A percentile compares a stretch with the other conserved stretches of the same genome.
Conservation (phyloP, 2,113 vertebrate genomes). For the Cardinalis cardinalis region DNA sequence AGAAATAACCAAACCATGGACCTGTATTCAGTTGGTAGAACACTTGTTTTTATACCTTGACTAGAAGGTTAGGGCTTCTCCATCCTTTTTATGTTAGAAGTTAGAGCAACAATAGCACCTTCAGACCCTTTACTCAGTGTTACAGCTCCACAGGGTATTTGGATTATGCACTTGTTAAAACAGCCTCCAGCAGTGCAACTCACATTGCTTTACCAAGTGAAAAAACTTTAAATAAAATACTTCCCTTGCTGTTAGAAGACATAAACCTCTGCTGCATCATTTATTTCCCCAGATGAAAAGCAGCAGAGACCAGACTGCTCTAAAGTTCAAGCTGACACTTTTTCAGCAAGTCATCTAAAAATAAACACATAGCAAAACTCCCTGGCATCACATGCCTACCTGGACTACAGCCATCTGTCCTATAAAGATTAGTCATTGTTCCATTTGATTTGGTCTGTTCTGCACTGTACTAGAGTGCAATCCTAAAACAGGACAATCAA, state of each 20-base stretch:
- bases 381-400: conserved; percentile 14
- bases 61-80: not conserved
- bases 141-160: not conserved
- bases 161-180: not conserved
- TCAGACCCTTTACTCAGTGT: not conserved
- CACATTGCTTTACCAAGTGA: not conserved
- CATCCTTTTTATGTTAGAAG: not conserved
- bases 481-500: not conserved
- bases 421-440: conserved; percentile 27
- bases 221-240: not conserved
- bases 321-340: conserved; percentile 17
- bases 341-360: conserved; percentile 13
- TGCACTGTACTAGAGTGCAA: not conserved
- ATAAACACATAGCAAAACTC: conserved; percentile 13
- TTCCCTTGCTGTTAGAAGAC: not conserved
- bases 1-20: not conserved
- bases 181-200: not conserved
- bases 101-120: not conserved
- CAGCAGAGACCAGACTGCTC: not conserved
- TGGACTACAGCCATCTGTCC: conserved; percentile 39
- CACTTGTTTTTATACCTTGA: not conserved
- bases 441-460: not conserved
- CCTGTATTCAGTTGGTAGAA: not conserved
- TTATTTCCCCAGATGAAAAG: not conserved
- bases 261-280: not conserved